A percentile compares a stretch with the other conserved stretches of the same genome.
These are phyloP conservation scores for Agrilus planipennis DNA, from an alignment of 1,140 invertebrate species.

Conservation along the genomic window DNA sequence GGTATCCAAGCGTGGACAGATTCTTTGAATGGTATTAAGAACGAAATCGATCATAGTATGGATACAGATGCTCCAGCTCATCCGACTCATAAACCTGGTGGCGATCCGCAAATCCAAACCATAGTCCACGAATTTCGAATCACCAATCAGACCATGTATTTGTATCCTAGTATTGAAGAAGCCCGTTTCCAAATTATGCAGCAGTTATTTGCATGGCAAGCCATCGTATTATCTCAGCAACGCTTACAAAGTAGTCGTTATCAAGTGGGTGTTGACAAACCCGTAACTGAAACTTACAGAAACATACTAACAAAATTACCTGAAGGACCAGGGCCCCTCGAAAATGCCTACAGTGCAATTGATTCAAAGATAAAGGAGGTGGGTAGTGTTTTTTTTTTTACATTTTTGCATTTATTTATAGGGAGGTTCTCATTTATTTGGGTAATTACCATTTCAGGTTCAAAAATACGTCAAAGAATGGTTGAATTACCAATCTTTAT, in stretches of 20 bases:
- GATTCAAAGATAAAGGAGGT: constrained; percentile 85
- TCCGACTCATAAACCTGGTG: constrained; percentile 83
- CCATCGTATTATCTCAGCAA: constrained; percentile 87
- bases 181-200: constrained; percentile 91
- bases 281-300: constrained; percentile 80
- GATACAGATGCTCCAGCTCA: constrained; percentile 83
- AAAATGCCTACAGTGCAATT: constrained; percentile 82
- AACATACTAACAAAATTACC: constrained; percentile 88
- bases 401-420: too few species aligned
- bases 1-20: constrained; percentile 94
- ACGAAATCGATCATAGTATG: constrained; percentile 82
- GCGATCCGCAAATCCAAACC: constrained; percentile 74
- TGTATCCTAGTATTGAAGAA: constrained; percentile 90
- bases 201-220: constrained; percentile 95
- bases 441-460: constrained; percentile 34
- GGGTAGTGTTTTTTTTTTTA: too few species aligned
- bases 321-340: constrained; percentile 58
- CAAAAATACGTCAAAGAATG: constrained; percentile 89
- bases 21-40: constrained; percentile 73
- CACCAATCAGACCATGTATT: constrained; percentile 95
- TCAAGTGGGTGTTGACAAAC: constrained; percentile 82
- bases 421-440: background rate
- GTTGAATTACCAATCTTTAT: constrained; percentile 92
- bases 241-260: constrained; percentile 81
- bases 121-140: constrained; percentile 94